A percentile compares a stretch with the other conserved stretches of the same genome.
These are phyloP conservation scores for Microctenopoma steveboyesi DNA, from an alignment of 2,797 vertebrate species.

Conservation along the genomic window DNA sequence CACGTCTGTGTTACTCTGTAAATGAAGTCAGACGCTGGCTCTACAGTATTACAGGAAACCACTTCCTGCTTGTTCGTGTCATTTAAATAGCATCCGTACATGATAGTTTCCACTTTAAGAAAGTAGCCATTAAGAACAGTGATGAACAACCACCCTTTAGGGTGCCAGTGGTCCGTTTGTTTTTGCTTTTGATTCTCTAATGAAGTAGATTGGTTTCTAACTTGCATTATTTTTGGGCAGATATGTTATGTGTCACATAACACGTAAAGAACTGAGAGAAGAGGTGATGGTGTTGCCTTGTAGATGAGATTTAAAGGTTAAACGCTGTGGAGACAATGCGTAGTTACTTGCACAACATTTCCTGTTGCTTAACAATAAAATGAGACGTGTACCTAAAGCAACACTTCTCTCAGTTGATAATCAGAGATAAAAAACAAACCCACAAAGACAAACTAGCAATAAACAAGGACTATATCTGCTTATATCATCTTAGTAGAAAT, in stretches of 20 bases:
- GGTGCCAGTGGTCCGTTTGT: conserved; percentile 3
- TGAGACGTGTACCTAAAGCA: neutral
- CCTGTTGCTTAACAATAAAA: conserved; percentile 9
- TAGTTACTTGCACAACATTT: conserved; percentile 6
- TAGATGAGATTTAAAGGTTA: conserved; percentile 14
- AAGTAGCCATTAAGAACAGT: conserved; percentile 12
- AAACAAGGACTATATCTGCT: neutral
- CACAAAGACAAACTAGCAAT: neutral
- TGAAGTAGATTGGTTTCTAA: conserved; percentile 20
- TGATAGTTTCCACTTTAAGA: conserved; percentile 4
- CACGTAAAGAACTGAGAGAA: conserved; percentile 28
- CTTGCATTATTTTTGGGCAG: conserved; percentile 3
- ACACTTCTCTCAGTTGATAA: neutral
- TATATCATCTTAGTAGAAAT: neutral
- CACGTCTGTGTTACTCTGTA: neutral
- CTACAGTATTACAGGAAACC: neutral
- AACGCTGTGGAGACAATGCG: conserved; percentile 2
- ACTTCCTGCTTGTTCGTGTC: conserved; percentile 2
- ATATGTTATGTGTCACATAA: conserved; percentile 29
- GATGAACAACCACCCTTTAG: conserved; percentile 10
- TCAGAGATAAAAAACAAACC: neutral
- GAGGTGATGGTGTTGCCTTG: neutral
- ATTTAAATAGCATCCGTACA: neutral
- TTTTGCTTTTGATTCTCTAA: conserved; percentile 42
- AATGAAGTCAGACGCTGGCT: conserved; percentile 4